phyloP scores from a whole-genome alignment of 1,140 invertebrate genomes.

The Leptinotarsa texana region DNA sequence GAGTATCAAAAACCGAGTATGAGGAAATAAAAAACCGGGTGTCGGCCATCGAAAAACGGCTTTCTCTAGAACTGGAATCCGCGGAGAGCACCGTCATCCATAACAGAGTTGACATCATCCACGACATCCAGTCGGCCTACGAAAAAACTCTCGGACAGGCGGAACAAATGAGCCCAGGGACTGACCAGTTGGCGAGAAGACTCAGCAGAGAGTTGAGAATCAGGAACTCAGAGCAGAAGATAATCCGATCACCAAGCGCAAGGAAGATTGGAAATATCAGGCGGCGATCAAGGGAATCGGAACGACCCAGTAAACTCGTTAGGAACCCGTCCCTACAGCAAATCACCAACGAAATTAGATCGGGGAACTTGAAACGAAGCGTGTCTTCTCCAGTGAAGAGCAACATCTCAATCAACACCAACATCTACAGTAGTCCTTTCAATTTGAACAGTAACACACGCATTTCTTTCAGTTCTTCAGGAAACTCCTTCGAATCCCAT shows the following conservation, averaged over 20 bases:
- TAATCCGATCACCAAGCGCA: constrained; percentile 78
- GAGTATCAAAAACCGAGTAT: constrained; percentile 72
- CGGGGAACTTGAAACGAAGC: neutral
- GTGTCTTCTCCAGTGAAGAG: neutral
- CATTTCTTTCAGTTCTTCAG: neutral
- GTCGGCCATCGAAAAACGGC: constrained; percentile 68
- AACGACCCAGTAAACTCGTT: constrained; percentile 40
- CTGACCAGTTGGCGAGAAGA: constrained; percentile 71
- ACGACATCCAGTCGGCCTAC: constrained; percentile 69
- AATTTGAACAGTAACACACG: neutral
- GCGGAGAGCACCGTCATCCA: constrained; percentile 44
- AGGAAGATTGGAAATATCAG: constrained; percentile 76
- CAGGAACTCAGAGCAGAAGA: constrained; percentile 68
- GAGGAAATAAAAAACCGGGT: constrained; percentile 75
- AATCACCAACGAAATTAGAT: neutral
- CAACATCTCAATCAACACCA: constrained; percentile 9
- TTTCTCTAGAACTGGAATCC: constrained; percentile 69
- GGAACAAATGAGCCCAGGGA: constrained; percentile 63
- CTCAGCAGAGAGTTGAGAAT: constrained; percentile 76
- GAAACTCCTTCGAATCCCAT: neutral
- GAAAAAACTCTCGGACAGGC: constrained; percentile 73
- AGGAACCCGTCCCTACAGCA: constrained; percentile 52
- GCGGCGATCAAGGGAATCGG: constrained; percentile 66
- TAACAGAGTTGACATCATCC: constrained; percentile 45
- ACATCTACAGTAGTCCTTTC: neutral